Percentiles rank a stretch among this genome's conserved stretches.
Conservation (phyloP, 2,113 vertebrate genomes). For the Oophaga pumilio region DNA sequence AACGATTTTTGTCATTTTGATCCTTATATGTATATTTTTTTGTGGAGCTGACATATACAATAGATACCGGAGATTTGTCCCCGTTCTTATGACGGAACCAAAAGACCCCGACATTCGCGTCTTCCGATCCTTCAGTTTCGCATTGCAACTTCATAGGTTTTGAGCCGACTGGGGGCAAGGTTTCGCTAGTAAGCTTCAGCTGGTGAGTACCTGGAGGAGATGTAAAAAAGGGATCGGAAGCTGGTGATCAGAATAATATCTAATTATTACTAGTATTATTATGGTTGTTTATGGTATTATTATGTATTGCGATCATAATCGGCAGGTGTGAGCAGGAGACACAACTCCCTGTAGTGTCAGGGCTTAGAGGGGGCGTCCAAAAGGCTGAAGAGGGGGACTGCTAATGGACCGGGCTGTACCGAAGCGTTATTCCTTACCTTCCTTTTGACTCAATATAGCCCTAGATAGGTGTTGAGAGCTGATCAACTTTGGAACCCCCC, state of each 20-base stretch:
- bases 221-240: neutral
- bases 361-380: no score
- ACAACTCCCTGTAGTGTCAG: no score
- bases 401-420: no score
- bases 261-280: neutral
- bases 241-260: neutral
- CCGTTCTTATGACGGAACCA: slow-evolving; percentile 46
- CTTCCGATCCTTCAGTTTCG: neutral
- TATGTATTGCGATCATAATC: no score
- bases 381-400: no score
- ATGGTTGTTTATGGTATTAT: neutral
- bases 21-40: neutral
- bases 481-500: no score
- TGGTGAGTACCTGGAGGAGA: slow-evolving; percentile 21
- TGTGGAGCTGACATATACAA: neutral
- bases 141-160: neutral
- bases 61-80: neutral
- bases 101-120: slow-evolving; percentile 7
- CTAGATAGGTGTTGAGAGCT: no score
- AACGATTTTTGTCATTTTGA: neutral
- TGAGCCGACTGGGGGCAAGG: neutral
- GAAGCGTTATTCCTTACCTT: no score
- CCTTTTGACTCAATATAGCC: no score
- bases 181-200: neutral
- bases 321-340: no score